These are phyloP conservation scores for Drepanosiphum platanoidis DNA, from an alignment of 2,888 invertebrate genomes.

Conservation along the genomic window DNA sequence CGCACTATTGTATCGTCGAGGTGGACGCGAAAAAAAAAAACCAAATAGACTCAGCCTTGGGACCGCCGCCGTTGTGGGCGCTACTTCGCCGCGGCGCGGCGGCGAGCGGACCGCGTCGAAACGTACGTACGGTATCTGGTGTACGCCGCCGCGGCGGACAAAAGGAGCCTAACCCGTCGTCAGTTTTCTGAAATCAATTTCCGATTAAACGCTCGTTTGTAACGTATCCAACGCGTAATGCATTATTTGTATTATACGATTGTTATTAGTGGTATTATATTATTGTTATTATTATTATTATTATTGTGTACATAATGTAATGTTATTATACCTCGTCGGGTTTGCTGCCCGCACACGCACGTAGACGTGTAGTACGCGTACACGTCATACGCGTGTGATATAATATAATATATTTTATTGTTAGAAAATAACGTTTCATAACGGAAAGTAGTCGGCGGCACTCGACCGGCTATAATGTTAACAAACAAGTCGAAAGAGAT, in stretches of 20 bases:
- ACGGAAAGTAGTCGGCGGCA: neutral
- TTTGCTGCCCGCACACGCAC: too few relatives aligned
- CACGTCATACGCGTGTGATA: neutral
- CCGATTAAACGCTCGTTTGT: conserved; percentile 53
- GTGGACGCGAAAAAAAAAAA: conserved; percentile 44
- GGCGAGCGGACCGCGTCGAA: conserved; percentile 40
- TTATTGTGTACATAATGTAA: neutral
- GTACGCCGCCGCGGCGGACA: neutral
- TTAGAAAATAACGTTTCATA: neutral
- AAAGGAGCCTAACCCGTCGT: conserved; percentile 23
- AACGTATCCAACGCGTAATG: neutral
- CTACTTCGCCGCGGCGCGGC: neutral
- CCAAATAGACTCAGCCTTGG: neutral
- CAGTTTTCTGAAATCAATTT: conserved; percentile 49
- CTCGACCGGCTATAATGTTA: neutral
- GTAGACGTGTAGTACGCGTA: neutral
- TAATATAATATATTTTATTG: conserved; percentile 7
- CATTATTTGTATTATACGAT: neutral
- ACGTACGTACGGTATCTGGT: neutral
- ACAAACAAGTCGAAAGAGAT: neutral
- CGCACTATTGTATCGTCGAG: conserved; percentile 5
- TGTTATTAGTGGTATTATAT: neutral
- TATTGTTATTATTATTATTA: neutral
- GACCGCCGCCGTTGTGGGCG: conserved; percentile 23
- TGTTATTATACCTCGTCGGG: too few relatives aligned